phyloP scores from a whole-genome alignment of 2,113 vertebrate species.

The Danio rerio region DNA sequence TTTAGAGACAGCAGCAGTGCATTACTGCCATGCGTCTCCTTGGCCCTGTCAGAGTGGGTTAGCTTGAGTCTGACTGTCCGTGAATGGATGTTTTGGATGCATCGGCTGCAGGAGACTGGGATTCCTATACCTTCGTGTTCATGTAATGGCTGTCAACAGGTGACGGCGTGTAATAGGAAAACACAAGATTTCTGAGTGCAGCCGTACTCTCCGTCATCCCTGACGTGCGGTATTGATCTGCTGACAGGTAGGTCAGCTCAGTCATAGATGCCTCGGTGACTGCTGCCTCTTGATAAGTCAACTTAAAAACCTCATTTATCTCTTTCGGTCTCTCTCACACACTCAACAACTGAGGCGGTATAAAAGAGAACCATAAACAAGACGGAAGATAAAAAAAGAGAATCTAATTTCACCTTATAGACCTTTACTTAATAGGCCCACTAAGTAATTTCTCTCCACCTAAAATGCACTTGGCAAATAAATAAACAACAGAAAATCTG shows the following conservation, averaged over 20 bases:
- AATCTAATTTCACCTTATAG: neutral
- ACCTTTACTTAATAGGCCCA: neutral
- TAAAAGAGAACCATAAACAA: neutral
- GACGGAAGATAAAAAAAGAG: neutral
- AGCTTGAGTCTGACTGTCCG: slow-evolving; percentile 9
- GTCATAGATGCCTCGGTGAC: slow-evolving; percentile 30
- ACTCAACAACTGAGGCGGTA: neutral
- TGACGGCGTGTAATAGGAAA: slow-evolving; percentile 22
- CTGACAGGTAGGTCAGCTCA: slow-evolving; percentile 44
- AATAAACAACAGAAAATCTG: neutral
- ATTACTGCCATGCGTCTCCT: slow-evolving; percentile 5
- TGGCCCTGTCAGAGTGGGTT: slow-evolving; percentile 26
- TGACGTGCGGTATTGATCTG: slow-evolving; percentile 27
- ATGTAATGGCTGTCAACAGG: slow-evolving; percentile 30
- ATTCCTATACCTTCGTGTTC: slow-evolving; percentile 25
- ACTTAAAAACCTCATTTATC: slow-evolving; percentile 54
- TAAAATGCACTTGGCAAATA: neutral
- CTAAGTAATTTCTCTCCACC: neutral
- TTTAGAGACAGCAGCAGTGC: slow-evolving; percentile 30
- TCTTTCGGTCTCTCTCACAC: slow-evolving; percentile 21
- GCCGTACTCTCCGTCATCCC: slow-evolving; percentile 2
- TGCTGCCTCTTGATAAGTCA: slow-evolving; percentile 38
- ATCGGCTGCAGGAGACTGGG: slow-evolving; percentile 22
- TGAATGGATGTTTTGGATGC: slow-evolving; percentile 32
- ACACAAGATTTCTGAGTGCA: slow-evolving; percentile 28